Evolutionary conservation across 2,113 vertebrate species (phyloP).

Genomic region (Rhegmatorhina hoffmannsi): DNA sequence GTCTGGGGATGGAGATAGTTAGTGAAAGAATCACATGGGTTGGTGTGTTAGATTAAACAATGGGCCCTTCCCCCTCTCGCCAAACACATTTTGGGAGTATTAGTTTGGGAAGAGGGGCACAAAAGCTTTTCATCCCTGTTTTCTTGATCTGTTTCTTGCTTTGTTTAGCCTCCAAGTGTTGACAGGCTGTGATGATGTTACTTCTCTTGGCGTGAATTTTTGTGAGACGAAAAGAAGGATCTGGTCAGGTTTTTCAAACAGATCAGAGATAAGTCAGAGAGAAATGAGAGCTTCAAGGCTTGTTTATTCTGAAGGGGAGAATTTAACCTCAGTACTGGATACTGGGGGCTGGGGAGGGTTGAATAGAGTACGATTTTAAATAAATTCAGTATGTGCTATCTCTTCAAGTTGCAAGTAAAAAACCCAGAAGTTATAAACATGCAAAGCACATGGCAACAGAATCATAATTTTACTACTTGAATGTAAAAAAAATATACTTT

Average conservation of each 20-base stretch:
- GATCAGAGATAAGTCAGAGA: slow-evolving; percentile 48
- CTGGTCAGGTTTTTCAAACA: slow-evolving; percentile 39
- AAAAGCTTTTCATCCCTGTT: slow-evolving; percentile 12
- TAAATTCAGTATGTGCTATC: background rate
- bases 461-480: background rate
- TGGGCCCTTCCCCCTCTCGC: background rate
- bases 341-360: background rate
- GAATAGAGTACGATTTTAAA: background rate
- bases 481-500: background rate
- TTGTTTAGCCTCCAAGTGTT: slow-evolving; percentile 54
- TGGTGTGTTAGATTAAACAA: slow-evolving; percentile 35
- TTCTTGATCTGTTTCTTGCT: slow-evolving; percentile 37
- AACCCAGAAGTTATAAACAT: background rate
- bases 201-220: slow-evolving; percentile 40
- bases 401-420: background rate
- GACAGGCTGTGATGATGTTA: slow-evolving; percentile 50
- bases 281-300: slow-evolving; percentile 15
- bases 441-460: background rate
- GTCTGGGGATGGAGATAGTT: slow-evolving; percentile 65
- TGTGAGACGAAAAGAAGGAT: slow-evolving; percentile 32
- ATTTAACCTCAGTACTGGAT: background rate
- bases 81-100: slow-evolving; percentile 12
- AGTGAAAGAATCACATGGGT: slow-evolving; percentile 24
- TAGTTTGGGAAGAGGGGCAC: slow-evolving; percentile 32
- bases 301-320: slow-evolving; percentile 28